phyloP scores from a whole-genome alignment of 92 coral and sea anemone genomes.

The Chrysogorgia sp. region DNA sequence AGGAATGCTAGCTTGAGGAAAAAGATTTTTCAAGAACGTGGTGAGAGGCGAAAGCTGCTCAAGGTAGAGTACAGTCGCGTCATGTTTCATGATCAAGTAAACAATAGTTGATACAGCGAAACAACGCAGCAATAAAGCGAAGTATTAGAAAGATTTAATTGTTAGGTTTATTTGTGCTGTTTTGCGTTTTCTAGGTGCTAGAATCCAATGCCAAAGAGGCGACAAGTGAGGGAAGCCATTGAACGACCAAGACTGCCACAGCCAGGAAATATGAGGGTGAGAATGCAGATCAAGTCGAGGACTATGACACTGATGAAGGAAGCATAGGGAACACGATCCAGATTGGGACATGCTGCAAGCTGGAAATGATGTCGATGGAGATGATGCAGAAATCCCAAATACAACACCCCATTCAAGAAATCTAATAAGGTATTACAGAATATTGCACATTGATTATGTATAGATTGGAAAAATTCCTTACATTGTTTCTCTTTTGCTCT shows the following conservation, averaged over 20 bases:
- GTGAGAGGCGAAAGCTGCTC: constrained; percentile 29
- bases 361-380: not conserved
- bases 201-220: constrained; percentile 14
- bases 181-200: constrained; percentile 9
- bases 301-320: constrained; percentile 9
- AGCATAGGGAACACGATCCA: constrained; percentile 9
- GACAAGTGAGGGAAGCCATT: not conserved
- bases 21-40: constrained; percentile 15
- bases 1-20: constrained; percentile 16
- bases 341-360: constrained; percentile 15
- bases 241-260: constrained; percentile 16
- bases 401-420: not conserved
- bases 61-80: constrained; percentile 22
- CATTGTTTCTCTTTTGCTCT: not conserved
- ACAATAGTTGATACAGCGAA: too few relatives aligned
- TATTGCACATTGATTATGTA: constrained; percentile 5
- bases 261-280: not conserved
- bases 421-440: not conserved
- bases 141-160: constrained; percentile 12
- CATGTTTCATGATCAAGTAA: not conserved
- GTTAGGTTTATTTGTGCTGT: constrained; percentile 12
- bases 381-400: constrained; percentile 23
- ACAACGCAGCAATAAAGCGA: constrained; percentile 4
- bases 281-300: not conserved
- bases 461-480: constrained; percentile 1